Evolutionary conservation across 2,797 vertebrate genomes (phyloP), one percentile per base, ranked within the genome.

Genomic region (Danio aesculapii): DNA sequence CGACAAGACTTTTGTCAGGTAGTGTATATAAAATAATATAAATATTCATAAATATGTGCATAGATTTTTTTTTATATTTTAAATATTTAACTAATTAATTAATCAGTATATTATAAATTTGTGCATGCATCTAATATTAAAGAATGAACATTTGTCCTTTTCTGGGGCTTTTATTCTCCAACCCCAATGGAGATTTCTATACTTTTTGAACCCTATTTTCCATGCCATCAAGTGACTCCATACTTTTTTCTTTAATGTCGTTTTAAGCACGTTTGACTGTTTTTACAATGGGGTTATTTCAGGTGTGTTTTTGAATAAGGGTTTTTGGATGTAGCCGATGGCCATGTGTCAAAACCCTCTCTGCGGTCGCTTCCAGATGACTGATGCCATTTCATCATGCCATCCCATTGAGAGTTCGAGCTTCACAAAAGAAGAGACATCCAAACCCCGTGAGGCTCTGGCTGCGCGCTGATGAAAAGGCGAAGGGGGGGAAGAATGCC

Each of bases 401-500:
- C 91, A 87, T 91, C 84, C 13, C 85, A 92, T 91, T 91, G 90
- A 93, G 87, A 91, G 91, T 82, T 90, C 70, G 68, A 88, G 87
- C 81, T 63, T 67, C 86, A 88, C 81, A 88, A 85, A 89, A 88
- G 89, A 91, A 92, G 89, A 92, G 93, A 92, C 88, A 93, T 94
- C 90, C 88, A 82, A 30, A 82, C 84, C 83, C 88, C 82, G 75
- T 46, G 82, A 77, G 88, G 84, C 59, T 76, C 78, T 62, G 81
- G 68, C 86, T 88, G 57, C 75, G 75, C 89, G 83, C 90, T 92
- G 92, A 67, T 86, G 90, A 92, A 88, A 87, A 39, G n/a, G 30
- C 30, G 30, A 30, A 30, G 30, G 30, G 74, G 86, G 55, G 75
- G 84, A 83, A 88, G 87, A 90, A 92, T 83, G 75, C 91, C 87